phyloP scores from a whole-genome alignment of 1,140 invertebrate genomes.

The Cheumatopsyche charites region DNA sequence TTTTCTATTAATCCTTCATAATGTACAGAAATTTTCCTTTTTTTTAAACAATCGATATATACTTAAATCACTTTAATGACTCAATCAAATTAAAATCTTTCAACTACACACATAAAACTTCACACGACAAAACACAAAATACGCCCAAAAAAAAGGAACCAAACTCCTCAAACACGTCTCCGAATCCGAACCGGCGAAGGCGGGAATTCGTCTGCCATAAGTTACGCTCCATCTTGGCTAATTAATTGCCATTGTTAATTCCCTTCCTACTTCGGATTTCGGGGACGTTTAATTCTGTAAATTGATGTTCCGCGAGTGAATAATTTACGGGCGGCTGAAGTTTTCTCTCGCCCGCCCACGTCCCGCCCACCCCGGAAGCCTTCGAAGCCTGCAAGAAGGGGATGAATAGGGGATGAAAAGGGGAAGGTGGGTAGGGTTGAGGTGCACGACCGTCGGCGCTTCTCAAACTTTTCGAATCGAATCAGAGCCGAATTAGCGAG shows the following conservation, averaged over 20 bases:
- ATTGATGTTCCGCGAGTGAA: constrained; percentile 49
- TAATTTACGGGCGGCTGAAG: constrained; percentile 48
- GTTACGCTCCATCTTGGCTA: constrained; percentile 48
- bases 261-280: constrained; percentile 49
- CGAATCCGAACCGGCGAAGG: neutral
- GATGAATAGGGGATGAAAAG: neutral
- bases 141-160: no score
- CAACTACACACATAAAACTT: no score
- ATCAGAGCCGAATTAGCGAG: no score
- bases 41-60: no score
- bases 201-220: constrained; percentile 43
- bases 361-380: neutral
- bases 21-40: no score
- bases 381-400: constrained; percentile 10
- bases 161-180: no score
- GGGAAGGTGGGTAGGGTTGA: constrained; percentile 1
- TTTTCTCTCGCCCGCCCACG: constrained; percentile 8
- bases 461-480: no score
- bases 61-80: no score
- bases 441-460: neutral
- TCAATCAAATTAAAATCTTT: no score
- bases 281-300: constrained; percentile 50
- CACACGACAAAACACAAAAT: no score
- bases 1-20: no score
- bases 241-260: constrained; percentile 50